Base-by-base conservation (phyloP, 1,140 invertebrate species). In the Dendroctonus valens region DNA sequence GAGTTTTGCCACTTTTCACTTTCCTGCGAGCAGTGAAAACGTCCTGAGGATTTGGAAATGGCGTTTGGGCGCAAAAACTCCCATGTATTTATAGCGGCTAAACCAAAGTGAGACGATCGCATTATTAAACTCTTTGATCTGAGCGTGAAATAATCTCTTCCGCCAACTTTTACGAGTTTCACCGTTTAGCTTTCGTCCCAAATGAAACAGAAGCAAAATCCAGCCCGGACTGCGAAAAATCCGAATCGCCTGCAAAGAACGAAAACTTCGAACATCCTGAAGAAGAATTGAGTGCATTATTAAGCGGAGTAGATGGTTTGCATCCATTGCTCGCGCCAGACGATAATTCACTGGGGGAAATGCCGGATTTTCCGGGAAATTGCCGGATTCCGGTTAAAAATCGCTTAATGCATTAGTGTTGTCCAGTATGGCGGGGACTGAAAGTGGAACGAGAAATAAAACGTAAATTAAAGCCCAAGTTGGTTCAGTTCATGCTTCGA, bases 51-150 rank as follows among this genome's bases (percentile, higher is more conserved):
- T 46, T 46, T 46, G 2, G 12, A 9, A 11, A 11, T 11, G 9
- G n/a, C 9, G 9, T 26, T 15, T n/a, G 12, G 38, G 38, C 50
- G 42, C 48, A 40, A 61, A 51, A 61, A 61, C 39, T 51, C 59
- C 42, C 38, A 11, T 48, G 26, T 61, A 61, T 61, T 61, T 61
- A 51, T 61, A 61, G 59, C 40, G 48, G 38, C 37, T 2, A 6
- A 52, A 37, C 49, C 44, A 39, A 59, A 59, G 50, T 26, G 50
- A 49, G 46, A 48, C 58, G 48, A 40, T 61, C 48, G 40, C 48
- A 61, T 61, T 61, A 51, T 61, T 51, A 61, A 61, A 61, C 59
- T 61, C 59, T 61, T 61, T 61, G 59, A 61, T 61, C 48, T 60
- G 39, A 41, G 59, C 59, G 59, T 51, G 48, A 61, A 61, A 50